phyloP scores from a whole-genome alignment of 1,140 invertebrate genomes.

The Micrasema minimum region DNA sequence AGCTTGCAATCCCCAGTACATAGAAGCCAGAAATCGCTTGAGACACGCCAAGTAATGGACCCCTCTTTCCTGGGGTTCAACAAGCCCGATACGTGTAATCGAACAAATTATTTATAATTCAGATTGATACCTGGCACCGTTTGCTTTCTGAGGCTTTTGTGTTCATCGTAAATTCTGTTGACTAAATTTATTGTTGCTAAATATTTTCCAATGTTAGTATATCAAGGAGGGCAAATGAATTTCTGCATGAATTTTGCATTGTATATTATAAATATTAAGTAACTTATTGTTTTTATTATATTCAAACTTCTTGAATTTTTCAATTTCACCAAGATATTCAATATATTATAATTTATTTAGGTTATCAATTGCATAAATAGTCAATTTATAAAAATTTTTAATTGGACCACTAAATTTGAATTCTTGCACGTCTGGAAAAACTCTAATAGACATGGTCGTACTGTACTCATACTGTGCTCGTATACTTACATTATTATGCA shows the following conservation, averaged over 20 bases:
- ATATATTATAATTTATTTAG: no score
- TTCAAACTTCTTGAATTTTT: neutral
- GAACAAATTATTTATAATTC: slow-evolving; percentile 28
- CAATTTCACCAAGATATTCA: no score
- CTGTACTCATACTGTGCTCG: no score
- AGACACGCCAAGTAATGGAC: slow-evolving; percentile 50
- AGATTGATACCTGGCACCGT: neutral
- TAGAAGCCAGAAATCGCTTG: slow-evolving; percentile 51
- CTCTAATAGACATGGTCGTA: no score
- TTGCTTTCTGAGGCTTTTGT: slow-evolving; percentile 23
- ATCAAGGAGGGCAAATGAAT: slow-evolving; percentile 15
- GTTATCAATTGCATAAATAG: no score
- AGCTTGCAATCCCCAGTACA: slow-evolving; percentile 58
- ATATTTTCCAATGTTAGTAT: slow-evolving; percentile 8
- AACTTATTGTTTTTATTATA: slow-evolving; percentile 4
- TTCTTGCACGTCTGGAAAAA: no score
- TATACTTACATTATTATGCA: no score
- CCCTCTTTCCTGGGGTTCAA: no score
- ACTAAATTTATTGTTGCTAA: slow-evolving; percentile 13
- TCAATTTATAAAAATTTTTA: no score
- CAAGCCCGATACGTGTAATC: neutral
- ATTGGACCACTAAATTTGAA: no score
- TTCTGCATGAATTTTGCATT: neutral
- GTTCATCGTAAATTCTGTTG: slow-evolving; percentile 1
- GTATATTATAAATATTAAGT: neutral